Evolutionary conservation across 2,113 vertebrate species (phyloP).

Genomic region (Peromyscus polionotus): DNA sequence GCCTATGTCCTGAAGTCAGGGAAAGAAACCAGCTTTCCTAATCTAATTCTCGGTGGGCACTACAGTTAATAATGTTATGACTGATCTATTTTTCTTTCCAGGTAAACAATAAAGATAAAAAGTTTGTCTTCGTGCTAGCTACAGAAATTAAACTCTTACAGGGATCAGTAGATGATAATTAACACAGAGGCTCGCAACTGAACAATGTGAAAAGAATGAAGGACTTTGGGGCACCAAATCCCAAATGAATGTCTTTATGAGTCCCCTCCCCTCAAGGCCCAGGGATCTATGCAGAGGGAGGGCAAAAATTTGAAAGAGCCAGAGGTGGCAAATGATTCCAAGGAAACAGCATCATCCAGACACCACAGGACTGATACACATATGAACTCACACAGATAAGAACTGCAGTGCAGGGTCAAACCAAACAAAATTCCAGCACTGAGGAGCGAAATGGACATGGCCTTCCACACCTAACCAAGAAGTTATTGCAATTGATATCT

Average conservation of each 20-base stretch:
- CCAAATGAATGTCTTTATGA: not conserved
- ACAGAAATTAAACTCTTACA: not conserved
- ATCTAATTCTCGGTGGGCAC: not conserved
- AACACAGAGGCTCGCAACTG: too few relatives aligned
- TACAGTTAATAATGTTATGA: not conserved
- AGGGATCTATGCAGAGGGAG: not conserved
- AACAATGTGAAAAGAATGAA: not conserved
- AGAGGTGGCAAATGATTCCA: too few relatives aligned
- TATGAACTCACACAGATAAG: not conserved
- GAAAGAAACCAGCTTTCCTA: not conserved
- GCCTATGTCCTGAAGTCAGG: not conserved
- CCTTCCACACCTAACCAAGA: not conserved
- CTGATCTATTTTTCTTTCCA: not conserved
- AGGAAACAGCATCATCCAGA: not conserved
- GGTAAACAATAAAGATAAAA: not conserved
- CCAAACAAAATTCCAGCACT: too few relatives aligned
- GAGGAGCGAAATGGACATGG: not conserved
- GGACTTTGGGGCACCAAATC: not conserved
- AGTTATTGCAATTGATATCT: not conserved
- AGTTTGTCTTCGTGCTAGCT: not conserved
- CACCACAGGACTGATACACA: too few relatives aligned
- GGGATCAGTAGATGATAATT: not conserved
- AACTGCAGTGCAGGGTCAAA: not conserved
- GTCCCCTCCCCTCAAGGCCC: not conserved
- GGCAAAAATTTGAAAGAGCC: not conserved